Percentiles rank a stretch among this genome's conserved stretches.
phyloP scores from a whole-genome alignment of 2,797 vertebrate genomes.

The Microtus californicus region DNA sequence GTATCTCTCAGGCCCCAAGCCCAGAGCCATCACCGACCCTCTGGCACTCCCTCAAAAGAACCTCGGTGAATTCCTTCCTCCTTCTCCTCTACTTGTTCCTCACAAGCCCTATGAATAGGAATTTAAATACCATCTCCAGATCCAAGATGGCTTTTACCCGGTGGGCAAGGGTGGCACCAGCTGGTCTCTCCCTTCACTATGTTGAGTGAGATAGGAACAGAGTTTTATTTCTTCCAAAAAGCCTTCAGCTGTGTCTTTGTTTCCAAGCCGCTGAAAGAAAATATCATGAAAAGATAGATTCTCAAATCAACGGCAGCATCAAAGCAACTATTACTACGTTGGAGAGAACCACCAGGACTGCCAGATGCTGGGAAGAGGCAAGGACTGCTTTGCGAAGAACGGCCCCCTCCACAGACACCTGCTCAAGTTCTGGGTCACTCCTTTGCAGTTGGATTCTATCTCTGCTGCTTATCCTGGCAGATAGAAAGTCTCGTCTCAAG shows the following conservation, averaged over 20 bases:
- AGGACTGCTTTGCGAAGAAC: neutral
- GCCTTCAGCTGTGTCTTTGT: neutral
- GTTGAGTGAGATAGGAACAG: neutral
- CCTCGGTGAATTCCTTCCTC: fast-evolving
- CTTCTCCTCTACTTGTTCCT: neutral
- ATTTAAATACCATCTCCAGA: neutral
- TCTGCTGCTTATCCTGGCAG: neutral
- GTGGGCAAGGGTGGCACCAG: neutral
- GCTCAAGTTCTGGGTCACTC: neutral
- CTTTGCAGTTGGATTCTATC: neutral
- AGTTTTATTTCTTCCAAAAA: neutral
- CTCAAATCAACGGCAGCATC: neutral
- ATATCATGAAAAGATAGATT: neutral
- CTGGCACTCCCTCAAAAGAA: neutral
- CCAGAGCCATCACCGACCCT: neutral
- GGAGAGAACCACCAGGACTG: neutral
- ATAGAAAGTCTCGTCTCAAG: neutral
- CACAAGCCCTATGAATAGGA: neutral
- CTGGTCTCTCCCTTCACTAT: neutral
- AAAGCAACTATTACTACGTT: neutral
- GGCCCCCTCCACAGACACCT: neutral
- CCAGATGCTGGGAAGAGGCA: neutral
- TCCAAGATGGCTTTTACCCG: neutral
- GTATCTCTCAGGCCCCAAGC: neutral
- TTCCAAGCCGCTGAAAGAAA: conserved; percentile 16